A percentile compares a stretch with the other conserved stretches of the same genome.
Evolutionary conservation across 2,797 vertebrate genomes (phyloP).

Genomic region (Sternotherus odoratus): DNA sequence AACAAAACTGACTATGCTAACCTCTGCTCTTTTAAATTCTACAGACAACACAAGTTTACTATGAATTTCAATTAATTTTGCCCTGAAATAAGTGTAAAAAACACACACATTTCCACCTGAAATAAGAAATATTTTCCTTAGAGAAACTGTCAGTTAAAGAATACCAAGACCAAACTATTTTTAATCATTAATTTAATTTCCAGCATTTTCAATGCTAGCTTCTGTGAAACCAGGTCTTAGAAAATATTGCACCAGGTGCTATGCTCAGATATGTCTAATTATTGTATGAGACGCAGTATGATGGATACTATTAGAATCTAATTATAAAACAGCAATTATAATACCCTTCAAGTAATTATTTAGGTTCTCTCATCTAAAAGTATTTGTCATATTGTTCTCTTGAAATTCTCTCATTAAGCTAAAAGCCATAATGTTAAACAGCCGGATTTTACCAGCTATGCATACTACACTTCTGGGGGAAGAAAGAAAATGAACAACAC

Average conservation of each 20-base stretch:
- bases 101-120: background rate
- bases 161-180: background rate
- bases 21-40: background rate
- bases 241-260: constrained; percentile 33
- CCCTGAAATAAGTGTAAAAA: background rate
- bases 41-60: background rate
- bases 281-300: constrained; percentile 16
- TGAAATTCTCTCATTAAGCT: constrained; percentile 11
- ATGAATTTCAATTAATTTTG: constrained; percentile 8
- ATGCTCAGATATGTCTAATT: constrained; percentile 29
- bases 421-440: background rate
- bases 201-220: background rate
- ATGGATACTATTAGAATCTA: constrained; percentile 37
- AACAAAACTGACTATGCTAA: background rate
- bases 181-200: constrained; percentile 12
- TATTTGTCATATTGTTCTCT: background rate
- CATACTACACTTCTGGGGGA: background rate
- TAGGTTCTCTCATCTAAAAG: background rate
- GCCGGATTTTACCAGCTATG: background rate
- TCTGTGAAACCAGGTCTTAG: background rate
- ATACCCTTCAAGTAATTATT: constrained; percentile 32
- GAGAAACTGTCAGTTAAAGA: background rate
- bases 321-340: constrained; percentile 43
- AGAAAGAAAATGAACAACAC: background rate
- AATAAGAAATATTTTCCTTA: background rate